Percentiles rank a stretch among this genome's conserved stretches.
Conservation (phyloP, 2,113 vertebrate species). For the Bubo scandiacus region DNA sequence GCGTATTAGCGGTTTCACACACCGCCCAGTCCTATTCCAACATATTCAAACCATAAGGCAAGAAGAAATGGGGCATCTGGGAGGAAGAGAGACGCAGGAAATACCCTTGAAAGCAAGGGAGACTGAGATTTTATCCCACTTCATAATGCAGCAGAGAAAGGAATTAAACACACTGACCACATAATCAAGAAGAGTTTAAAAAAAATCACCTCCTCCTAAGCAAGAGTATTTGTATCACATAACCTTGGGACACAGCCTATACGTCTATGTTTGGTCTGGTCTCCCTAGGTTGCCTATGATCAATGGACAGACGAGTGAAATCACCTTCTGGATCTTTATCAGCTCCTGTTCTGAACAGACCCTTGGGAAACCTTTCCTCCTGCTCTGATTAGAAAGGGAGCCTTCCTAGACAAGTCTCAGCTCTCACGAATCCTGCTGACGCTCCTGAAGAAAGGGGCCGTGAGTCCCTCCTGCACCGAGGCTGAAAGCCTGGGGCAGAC, state of each 20-base stretch:
- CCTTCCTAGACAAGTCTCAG: background rate
- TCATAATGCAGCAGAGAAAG: slow-evolving; percentile 39
- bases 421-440: background rate
- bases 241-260: slow-evolving; percentile 49
- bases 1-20: slow-evolving; percentile 36
- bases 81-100: slow-evolving; percentile 6
- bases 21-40: background rate
- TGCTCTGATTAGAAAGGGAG: background rate
- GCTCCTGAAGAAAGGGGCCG: background rate
- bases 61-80: slow-evolving; percentile 1
- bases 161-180: slow-evolving; percentile 49
- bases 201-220: background rate
- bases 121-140: slow-evolving; percentile 40
- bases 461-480: background rate
- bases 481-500: background rate
- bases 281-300: slow-evolving; percentile 61
- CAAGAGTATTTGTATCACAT: slow-evolving; percentile 39
- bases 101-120: slow-evolving; percentile 41
- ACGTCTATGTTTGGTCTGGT: slow-evolving; percentile 62
- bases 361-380: background rate
- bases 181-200: slow-evolving; percentile 7
- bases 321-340: slow-evolving; percentile 64
- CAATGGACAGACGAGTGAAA: slow-evolving; percentile 51
- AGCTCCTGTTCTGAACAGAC: slow-evolving; percentile 31
- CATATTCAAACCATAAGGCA: slow-evolving; percentile 21